phyloP scores from a whole-genome alignment of 30 jellyfish, hydroid and myxozoan genomes.

The Rhopilema esculentum region DNA sequence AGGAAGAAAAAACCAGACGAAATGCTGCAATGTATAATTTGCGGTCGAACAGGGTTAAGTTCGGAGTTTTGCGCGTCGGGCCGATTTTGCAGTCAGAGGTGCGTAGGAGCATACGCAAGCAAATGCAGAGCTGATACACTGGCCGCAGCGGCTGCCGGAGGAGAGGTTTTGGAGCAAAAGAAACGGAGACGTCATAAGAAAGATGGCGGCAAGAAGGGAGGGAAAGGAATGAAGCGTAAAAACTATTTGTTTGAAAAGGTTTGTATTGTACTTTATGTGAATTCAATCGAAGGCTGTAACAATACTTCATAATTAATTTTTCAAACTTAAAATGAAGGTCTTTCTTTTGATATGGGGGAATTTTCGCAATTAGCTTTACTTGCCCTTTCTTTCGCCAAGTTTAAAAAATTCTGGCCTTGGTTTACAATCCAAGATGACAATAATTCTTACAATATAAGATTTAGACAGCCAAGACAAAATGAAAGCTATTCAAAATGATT shows the following conservation, averaged over 20 bases:
- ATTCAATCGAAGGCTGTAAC: neutral
- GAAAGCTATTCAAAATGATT: too few species aligned
- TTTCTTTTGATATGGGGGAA: neutral
- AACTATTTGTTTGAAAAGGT: slow-evolving; percentile 37
- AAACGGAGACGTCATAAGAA: slow-evolving; percentile 64
- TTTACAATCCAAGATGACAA: too few species aligned
- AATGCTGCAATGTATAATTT: slow-evolving; percentile 86
- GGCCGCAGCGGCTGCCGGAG: slow-evolving; percentile 93
- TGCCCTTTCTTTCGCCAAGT: too few species aligned
- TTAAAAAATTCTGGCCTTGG: too few species aligned
- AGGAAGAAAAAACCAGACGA: slow-evolving; percentile 82
- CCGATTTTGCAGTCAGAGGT: slow-evolving; percentile 97
- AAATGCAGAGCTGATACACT: slow-evolving; percentile 90
- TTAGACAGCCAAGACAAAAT: too few species aligned
- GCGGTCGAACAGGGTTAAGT: slow-evolving; percentile 94
- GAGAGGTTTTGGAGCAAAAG: slow-evolving; percentile 74
- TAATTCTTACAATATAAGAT: too few species aligned
- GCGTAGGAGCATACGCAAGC: slow-evolving; percentile 99
- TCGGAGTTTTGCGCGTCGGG: slow-evolving; percentile 99
- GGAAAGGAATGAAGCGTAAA: slow-evolving; percentile 6
- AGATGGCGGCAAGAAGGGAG: slow-evolving; percentile 57
- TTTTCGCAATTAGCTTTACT: too few species aligned
- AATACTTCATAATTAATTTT: neutral
- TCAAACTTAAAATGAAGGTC: too few species aligned
- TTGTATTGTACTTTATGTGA: neutral